Conservation (phyloP, 2,113 vertebrate species). For the Dinomys branickii region DNA sequence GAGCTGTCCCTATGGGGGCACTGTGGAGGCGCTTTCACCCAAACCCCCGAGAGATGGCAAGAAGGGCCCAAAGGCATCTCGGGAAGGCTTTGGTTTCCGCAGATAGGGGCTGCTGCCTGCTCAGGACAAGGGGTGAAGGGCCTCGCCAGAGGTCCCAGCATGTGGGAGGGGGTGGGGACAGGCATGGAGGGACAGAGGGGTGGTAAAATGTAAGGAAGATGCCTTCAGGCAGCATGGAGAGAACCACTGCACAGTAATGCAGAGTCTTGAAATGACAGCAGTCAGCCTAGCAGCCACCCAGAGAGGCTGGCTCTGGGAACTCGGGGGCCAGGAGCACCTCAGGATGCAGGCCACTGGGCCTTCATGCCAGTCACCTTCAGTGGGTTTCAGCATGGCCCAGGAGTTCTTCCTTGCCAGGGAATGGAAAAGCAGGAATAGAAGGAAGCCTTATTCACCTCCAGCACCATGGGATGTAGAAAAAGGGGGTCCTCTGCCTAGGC, state of each 20-base stretch:
- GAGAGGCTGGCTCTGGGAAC: background rate
- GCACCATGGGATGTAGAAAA: accelerated
- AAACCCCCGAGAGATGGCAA: constrained; percentile 84
- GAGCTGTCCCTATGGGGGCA: constrained; percentile 96
- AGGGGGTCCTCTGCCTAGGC: background rate
- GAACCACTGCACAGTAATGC: background rate
- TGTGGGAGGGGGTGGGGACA: constrained; percentile 55
- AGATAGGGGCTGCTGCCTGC: constrained; percentile 85
- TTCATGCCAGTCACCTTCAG: accelerated
- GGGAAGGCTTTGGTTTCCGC: constrained; percentile 93
- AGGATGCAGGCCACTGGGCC: no score
- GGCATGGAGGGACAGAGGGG: background rate
- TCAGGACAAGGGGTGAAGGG: background rate
- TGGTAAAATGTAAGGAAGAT: background rate
- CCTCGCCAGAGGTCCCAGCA: background rate
- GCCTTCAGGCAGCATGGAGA: background rate
- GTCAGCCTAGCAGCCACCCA: background rate
- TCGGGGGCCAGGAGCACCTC: accelerated
- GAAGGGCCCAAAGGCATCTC: constrained; percentile 86
- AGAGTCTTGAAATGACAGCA: background rate
- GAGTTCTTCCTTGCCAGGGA: background rate
- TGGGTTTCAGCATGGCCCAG: accelerated
- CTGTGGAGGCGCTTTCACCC: constrained; percentile 85
- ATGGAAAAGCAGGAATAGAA: no score
- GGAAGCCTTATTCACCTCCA: background rate